phyloP scores from a whole-genome alignment of 2,888 invertebrate genomes.

The Stenodera caucasica region DNA sequence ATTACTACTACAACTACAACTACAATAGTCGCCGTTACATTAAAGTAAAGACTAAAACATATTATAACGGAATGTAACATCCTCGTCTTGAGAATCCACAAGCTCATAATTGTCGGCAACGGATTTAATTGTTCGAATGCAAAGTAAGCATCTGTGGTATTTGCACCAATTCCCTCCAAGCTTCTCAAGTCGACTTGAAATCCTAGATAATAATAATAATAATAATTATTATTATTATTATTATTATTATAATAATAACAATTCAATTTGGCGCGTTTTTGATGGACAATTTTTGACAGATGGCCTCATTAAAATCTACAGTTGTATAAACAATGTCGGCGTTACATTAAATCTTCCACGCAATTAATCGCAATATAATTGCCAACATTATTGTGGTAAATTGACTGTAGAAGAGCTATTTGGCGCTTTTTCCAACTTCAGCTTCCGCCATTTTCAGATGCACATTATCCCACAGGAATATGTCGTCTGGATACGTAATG shows the following conservation, averaged over 20 bases:
- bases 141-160: slow-evolving; percentile 44
- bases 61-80: slow-evolving; percentile 35
- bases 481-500: neutral
- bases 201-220: too few species aligned
- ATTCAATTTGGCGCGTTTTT: too few species aligned
- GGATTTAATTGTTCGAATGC: slow-evolving; percentile 50
- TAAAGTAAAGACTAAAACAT: slow-evolving; percentile 9
- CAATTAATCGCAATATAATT: slow-evolving; percentile 41
- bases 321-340: slow-evolving; percentile 37
- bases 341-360: slow-evolving; percentile 39
- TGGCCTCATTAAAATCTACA: too few species aligned
- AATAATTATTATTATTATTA: too few species aligned
- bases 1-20: slow-evolving; percentile 22
- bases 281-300: too few species aligned
- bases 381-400: slow-evolving; percentile 35
- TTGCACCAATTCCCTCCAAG: slow-evolving; percentile 11
- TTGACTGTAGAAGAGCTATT: slow-evolving; percentile 30
- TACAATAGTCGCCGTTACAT: slow-evolving; percentile 12
- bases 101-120: slow-evolving; percentile 46
- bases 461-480: neutral
- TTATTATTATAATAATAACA: too few species aligned
- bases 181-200: neutral
- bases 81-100: slow-evolving; percentile 42
- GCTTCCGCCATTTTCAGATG: neutral
- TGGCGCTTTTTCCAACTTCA: slow-evolving; percentile 5